Evolutionary conservation across 1,140 invertebrate genomes (phyloP).

Genomic region (Chironomus tepperi): DNA sequence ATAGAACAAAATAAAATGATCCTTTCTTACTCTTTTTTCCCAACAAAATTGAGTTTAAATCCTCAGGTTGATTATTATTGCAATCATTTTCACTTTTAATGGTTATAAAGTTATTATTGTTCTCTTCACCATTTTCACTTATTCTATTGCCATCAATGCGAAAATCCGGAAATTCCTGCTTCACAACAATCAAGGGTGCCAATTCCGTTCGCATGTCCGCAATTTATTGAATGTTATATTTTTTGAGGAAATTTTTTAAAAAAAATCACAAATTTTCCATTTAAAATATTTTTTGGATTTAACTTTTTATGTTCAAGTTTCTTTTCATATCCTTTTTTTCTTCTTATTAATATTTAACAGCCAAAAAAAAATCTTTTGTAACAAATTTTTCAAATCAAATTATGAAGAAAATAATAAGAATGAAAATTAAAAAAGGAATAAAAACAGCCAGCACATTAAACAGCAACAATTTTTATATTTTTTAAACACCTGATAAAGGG

Average conservation of each 20-base stretch:
- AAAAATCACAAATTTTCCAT: not conserved
- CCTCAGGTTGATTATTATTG: slow-evolving; percentile 19
- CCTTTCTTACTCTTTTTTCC: slow-evolving; percentile 1
- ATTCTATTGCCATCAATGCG: slow-evolving; percentile 7
- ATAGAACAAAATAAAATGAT: not conserved
- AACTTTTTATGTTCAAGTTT: not conserved
- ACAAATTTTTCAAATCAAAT: not conserved
- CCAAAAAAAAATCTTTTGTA: no score
- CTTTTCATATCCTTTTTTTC: not conserved
- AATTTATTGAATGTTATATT: not conserved
- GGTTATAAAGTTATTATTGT: slow-evolving; percentile 4
- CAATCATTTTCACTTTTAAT: slow-evolving; percentile 18
- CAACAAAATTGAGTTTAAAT: not conserved
- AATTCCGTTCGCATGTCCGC: slow-evolving; percentile 2
- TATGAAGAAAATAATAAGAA: not conserved
- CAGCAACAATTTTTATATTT: slow-evolving; percentile 14
- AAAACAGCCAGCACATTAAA: slow-evolving; percentile 9
- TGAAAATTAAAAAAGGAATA: not conserved
- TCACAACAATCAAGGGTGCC: slow-evolving; percentile 21
- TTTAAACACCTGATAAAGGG: slow-evolving; percentile 1
- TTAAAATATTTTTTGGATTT: not conserved
- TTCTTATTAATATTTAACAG: not conserved
- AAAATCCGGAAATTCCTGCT: slow-evolving; percentile 18
- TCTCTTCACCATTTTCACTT: slow-evolving; percentile 9
- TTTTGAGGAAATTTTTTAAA: not conserved